A percentile compares a stretch with the other conserved stretches of the same genome.
Evolutionary conservation across 2,888 invertebrate species (phyloP).

Genomic region (Mythimna loreyi): DNA sequence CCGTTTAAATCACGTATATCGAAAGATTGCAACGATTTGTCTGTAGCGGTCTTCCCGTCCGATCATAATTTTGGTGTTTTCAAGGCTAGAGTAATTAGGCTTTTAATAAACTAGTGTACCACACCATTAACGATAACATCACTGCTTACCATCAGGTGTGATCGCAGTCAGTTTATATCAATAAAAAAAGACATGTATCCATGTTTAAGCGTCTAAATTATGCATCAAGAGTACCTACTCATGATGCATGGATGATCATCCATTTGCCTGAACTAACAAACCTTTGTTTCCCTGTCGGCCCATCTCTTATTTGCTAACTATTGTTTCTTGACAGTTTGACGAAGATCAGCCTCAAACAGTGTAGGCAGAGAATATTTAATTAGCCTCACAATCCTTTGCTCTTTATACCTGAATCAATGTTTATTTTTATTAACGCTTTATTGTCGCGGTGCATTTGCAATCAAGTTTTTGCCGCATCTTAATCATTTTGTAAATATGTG

Average conservation of each 20-base stretch:
- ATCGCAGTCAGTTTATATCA: too few species aligned
- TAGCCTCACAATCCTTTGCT: constrained; percentile 27
- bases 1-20: too few species aligned
- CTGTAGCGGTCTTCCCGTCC: too few species aligned
- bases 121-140: too few species aligned
- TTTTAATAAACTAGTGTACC: too few species aligned
- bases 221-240: neutral
- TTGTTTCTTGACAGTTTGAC: constrained; percentile 58
- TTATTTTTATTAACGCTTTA: constrained; percentile 56
- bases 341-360: constrained; percentile 44
- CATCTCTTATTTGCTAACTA: constrained; percentile 31
- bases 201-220: neutral
- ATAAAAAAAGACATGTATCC: too few species aligned
- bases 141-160: too few species aligned
- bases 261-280: constrained; percentile 43
- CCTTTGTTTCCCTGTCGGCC: constrained; percentile 49
- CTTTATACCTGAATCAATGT: constrained; percentile 55
- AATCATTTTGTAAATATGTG: constrained; percentile 53
- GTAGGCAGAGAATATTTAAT: constrained; percentile 54
- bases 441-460: constrained; percentile 38
- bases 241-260: constrained; percentile 18
- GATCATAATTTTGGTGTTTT: too few species aligned
- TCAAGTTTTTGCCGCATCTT: constrained; percentile 45
- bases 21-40: too few species aligned
- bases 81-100: too few species aligned